Conservation (phyloP, 2,888 invertebrate genomes). For the Callimorpha dominula region DNA sequence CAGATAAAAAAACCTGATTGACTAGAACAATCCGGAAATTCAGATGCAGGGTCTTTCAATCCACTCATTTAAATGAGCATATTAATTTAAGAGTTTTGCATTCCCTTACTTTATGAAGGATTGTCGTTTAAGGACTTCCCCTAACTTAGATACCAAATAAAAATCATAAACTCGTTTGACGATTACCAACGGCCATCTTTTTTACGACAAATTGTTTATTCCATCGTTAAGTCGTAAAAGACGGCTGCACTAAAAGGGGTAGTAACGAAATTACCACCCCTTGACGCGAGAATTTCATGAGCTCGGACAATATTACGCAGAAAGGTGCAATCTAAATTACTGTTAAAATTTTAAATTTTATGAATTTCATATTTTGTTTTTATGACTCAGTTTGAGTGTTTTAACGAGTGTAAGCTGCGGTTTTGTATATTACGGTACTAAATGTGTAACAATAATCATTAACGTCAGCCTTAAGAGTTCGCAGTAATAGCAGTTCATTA, state of each 20-base stretch:
- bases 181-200: conserved; percentile 77
- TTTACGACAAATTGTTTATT: conserved; percentile 62
- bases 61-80: neutral
- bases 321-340: conserved; percentile 37
- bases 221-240: conserved; percentile 68
- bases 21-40: neutral
- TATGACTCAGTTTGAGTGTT: conserved; percentile 16
- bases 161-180: conserved; percentile 64
- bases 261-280: conserved; percentile 49
- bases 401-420: conserved; percentile 22
- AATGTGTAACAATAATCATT: conserved; percentile 21
- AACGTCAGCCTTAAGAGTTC: conserved; percentile 12
- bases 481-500: conserved; percentile 13
- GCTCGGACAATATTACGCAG: conserved; percentile 29
- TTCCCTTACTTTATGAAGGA: neutral
- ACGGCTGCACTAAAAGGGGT: conserved; percentile 65
- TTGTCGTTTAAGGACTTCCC: conserved; percentile 23
- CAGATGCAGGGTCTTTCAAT: too few species aligned
- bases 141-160: conserved; percentile 30
- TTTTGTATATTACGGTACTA: conserved; percentile 21
- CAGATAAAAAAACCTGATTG: neutral
- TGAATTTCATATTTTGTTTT: conserved; percentile 20
- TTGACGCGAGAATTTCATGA: conserved; percentile 34
- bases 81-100: neutral
- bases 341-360: conserved; percentile 12